Conservation (phyloP, 2,888 invertebrate species). For the Physocephala rufipes region DNA sequence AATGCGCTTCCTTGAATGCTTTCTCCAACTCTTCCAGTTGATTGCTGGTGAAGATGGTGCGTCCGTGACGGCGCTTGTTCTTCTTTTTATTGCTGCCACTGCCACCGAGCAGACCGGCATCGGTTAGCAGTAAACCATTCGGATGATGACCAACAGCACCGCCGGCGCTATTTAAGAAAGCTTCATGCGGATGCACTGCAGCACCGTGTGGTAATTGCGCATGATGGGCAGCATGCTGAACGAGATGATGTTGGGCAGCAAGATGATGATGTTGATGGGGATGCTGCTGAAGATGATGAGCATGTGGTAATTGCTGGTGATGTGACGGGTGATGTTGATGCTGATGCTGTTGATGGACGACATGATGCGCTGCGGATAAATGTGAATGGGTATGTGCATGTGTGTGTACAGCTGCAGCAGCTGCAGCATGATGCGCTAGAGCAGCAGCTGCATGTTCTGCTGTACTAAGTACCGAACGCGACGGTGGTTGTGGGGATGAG, state of each 20-base stretch:
- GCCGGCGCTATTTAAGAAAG: conserved; percentile 45
- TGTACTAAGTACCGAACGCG: conserved; percentile 48
- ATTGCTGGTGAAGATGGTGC: conserved; percentile 99
- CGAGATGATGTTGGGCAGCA: conserved; percentile 53
- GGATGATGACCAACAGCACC: conserved; percentile 41
- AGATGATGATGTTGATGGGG: conserved; percentile 55
- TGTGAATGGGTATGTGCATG: conserved; percentile 45
- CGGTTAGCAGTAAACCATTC: conserved; percentile 48
- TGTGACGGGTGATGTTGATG: conserved; percentile 44
- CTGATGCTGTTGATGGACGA: conserved; percentile 45
- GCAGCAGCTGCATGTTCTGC: conserved; percentile 58
- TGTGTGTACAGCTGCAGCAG: conserved; percentile 55
- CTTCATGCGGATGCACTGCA: conserved; percentile 44
- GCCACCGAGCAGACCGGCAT: conserved; percentile 51
- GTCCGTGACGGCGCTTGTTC: conserved; percentile 92
- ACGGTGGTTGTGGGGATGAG: conserved; percentile 43
- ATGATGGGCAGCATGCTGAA: conserved; percentile 44
- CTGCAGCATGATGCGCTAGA: conserved; percentile 56
- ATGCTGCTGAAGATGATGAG: conserved; percentile 51
- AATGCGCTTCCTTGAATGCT: conserved; percentile 99
- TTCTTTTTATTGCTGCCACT: conserved; percentile 76
- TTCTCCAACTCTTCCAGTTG: conserved; percentile 99
- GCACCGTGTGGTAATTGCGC: conserved; percentile 37
- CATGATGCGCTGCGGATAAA: conserved; percentile 34
- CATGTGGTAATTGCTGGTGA: conserved; percentile 49